phyloP scores from a whole-genome alignment of 2,797 vertebrate genomes.

The Balearica regulorum region DNA sequence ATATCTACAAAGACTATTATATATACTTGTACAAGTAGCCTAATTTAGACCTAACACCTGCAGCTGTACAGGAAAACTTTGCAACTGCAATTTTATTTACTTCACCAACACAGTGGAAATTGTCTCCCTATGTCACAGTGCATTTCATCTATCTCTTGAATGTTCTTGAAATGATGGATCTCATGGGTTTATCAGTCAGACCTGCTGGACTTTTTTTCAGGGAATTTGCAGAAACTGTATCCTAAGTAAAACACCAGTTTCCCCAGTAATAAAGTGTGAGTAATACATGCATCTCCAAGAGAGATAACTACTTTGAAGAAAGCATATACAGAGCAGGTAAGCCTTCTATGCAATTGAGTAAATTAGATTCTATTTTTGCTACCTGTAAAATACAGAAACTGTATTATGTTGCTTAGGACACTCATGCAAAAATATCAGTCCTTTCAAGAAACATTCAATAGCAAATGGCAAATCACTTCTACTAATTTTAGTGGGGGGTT shows the following conservation, averaged over 20 bases:
- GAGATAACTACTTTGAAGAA: background rate
- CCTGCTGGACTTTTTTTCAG: background rate
- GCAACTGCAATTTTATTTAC: background rate
- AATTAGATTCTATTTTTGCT: background rate
- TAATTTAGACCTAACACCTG: background rate
- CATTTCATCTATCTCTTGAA: background rate
- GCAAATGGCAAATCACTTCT: background rate
- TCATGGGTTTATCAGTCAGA: background rate
- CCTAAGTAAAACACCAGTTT: background rate
- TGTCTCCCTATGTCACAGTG: background rate
- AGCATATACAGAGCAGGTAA: background rate
- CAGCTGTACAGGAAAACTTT: background rate
- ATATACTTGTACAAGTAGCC: background rate
- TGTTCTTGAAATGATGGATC: background rate
- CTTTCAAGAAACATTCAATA: background rate
- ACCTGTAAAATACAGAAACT: background rate
- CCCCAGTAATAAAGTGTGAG: background rate
- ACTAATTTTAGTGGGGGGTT: background rate
- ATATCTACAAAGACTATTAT: background rate
- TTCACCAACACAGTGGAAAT: background rate
- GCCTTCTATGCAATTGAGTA: background rate
- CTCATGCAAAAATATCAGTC: background rate
- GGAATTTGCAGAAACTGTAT: background rate
- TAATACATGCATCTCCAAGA: background rate
- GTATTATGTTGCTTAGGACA: background rate